A percentile compares a stretch with the other conserved stretches of the same genome.
phyloP scores from a whole-genome alignment of 2,888 invertebrate genomes.

The Deilephila porcellus region DNA sequence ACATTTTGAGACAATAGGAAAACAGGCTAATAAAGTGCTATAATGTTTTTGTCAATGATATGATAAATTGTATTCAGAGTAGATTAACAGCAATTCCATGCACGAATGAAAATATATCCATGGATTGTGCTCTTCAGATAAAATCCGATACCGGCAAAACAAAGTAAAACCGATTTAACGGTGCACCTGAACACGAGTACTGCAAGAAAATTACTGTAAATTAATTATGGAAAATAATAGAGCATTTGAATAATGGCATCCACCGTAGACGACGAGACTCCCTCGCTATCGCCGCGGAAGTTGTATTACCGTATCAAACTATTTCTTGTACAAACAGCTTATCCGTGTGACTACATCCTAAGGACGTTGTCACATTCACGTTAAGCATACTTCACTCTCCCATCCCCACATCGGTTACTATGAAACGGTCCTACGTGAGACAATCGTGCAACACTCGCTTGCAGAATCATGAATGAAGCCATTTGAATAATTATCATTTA shows the following conservation, averaged over 20 bases:
- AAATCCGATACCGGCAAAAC: conserved; percentile 24
- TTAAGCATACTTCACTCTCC: conserved; percentile 32
- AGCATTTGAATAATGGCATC: conserved; percentile 28
- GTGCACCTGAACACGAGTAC: conserved; percentile 3
- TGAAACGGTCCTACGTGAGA: conserved; percentile 46
- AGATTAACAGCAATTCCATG: neutral
- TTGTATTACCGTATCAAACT: conserved; percentile 72
- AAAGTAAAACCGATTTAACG: conserved; percentile 22
- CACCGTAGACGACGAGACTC: conserved; percentile 63
- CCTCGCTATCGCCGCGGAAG: conserved; percentile 69
- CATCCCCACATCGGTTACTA: conserved; percentile 36
- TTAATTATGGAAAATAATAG: conserved; percentile 28
- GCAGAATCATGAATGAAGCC: conserved; percentile 60
- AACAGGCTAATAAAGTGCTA: neutral
- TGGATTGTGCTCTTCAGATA: neutral
- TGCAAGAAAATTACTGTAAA: conserved; percentile 19
- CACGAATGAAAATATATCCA: neutral
- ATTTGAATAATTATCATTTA: conserved; percentile 35
- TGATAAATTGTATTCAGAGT: neutral
- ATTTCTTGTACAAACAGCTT: conserved; percentile 68
- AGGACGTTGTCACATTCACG: conserved; percentile 55
- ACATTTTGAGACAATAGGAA: neutral
- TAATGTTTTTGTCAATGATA: neutral
- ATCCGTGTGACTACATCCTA: conserved; percentile 43
- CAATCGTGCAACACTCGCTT: conserved; percentile 55